Percentiles rank a stretch among this genome's conserved stretches.
Evolutionary conservation across 2,797 vertebrate genomes (phyloP).

Genomic region (Leptoclinus maculatus): DNA sequence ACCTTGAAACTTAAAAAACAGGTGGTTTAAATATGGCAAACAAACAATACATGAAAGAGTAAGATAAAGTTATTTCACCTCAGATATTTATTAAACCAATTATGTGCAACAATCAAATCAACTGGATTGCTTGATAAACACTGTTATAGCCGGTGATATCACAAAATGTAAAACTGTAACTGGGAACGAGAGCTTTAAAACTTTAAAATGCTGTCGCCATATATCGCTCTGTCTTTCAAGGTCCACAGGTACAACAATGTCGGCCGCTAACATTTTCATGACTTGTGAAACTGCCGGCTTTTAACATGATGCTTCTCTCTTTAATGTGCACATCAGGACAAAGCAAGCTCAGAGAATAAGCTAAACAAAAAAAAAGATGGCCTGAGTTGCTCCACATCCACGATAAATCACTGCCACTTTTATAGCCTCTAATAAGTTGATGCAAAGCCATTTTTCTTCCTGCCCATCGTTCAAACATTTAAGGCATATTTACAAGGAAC

Average conservation of each 20-base stretch:
- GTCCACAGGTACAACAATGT: conserved; percentile 64
- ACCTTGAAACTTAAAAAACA: conserved; percentile 20
- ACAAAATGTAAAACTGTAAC: conserved; percentile 78
- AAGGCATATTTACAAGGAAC: conserved; percentile 92
- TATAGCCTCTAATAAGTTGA: conserved; percentile 91
- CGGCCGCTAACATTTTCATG: conserved; percentile 69
- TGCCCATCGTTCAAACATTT: conserved; percentile 90
- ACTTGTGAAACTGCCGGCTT: conserved; percentile 81
- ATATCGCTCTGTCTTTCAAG: conserved; percentile 66
- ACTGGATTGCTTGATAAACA: conserved; percentile 52
- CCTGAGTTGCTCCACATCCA: conserved; percentile 80
- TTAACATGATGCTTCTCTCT: conserved; percentile 77
- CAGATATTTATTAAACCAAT: conserved; percentile 46
- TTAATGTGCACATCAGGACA: conserved; percentile 83
- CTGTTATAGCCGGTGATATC: conserved; percentile 49
- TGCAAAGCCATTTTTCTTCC: conserved; percentile 89
- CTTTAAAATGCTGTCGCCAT: conserved; percentile 70
- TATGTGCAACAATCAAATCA: conserved; percentile 57
- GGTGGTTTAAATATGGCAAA: background rate
- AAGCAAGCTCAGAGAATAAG: conserved; percentile 78
- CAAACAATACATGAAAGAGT: background rate
- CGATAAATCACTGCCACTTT: conserved; percentile 86
- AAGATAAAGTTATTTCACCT: conserved; percentile 11
- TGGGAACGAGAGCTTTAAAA: conserved; percentile 77
- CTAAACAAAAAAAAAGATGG: conserved; percentile 77